Base-by-base conservation (phyloP, 2,113 vertebrate genomes). In the Riparia riparia region DNA sequence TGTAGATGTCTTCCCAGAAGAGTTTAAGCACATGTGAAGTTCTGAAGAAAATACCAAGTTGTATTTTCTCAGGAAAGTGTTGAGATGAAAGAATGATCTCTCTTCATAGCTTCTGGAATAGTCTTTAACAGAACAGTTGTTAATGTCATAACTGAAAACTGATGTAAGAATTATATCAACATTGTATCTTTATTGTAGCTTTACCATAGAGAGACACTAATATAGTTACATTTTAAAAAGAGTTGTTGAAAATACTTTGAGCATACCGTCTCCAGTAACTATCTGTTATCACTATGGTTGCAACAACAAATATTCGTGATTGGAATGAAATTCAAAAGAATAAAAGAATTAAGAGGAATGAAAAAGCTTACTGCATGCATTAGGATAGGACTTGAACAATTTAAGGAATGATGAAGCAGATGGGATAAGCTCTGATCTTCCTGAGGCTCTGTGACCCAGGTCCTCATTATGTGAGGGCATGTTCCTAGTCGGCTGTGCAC, bases 351-450 rank as follows among this genome's bases (percentile, higher is more conserved):
- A 87, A 69, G 64, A 92, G 60, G 60, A 91, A 86, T 82, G 65
- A 86, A 66, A 90, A 96, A 87, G 54, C 72, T 94, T 96, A 50
- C n/a, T 95, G 79, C 54, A 89, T 85, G 74, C 44, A 51, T 82
- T 94, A 84, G 34, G 50, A 53, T 65, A 57, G 41, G 78, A 58
- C 45, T 12, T 49, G 66, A 90, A 49, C 49, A 74, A 95, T 94
- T 77, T 85, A 77, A 84, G 53, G 56, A 90, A 89, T 84, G 68
- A 51, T 63, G 73, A 72, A 89, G 50, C 45, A 83, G 54, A 61
- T 0, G 1, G 53, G 26, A 51, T 78, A 47, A 78, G 24, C 44
- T 91, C n/a, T 73, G 71, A 68, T 51, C 45, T 79, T 82, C 37
- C 37, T 57, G 65, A 60, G 39, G 21, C 49, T 71, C 25, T 69